Evolutionary conservation across 1,140 invertebrate genomes (phyloP).

Genomic region (Papilio dardanus): DNA sequence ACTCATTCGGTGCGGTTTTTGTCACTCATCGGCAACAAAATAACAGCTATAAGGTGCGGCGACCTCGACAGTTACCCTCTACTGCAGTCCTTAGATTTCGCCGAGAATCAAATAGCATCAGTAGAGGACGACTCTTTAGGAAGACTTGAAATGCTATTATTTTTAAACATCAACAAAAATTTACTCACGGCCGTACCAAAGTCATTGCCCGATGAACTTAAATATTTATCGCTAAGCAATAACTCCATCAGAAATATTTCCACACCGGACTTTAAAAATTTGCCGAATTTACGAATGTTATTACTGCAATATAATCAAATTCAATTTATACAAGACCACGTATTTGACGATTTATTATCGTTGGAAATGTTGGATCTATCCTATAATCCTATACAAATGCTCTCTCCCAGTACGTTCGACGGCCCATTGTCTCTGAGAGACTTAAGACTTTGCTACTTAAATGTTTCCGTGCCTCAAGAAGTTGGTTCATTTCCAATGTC

Average conservation of each 20-base stretch:
- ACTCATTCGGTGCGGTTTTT: constrained; percentile 92
- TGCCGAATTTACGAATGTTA: constrained; percentile 88
- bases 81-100: constrained; percentile 90
- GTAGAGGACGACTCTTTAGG: constrained; percentile 95
- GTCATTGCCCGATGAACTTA: constrained; percentile 77
- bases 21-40: constrained; percentile 89
- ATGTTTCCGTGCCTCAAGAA: constrained; percentile 82
- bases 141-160: constrained; percentile 89
- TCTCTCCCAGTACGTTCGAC: constrained; percentile 86
- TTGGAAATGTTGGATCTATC: constrained; percentile 90
- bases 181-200: constrained; percentile 85
- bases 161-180: constrained; percentile 92
- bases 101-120: constrained; percentile 88
- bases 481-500: constrained; percentile 88
- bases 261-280: constrained; percentile 86
- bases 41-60: constrained; percentile 89
- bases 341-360: constrained; percentile 85
- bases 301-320: constrained; percentile 87
- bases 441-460: constrained; percentile 87
- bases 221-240: constrained; percentile 78
- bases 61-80: constrained; percentile 95
- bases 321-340: constrained; percentile 84
- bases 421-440: constrained; percentile 85
- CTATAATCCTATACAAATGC: constrained; percentile 87
- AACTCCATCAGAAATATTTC: constrained; percentile 86